phyloP scores from a whole-genome alignment of 2,113 vertebrate genomes.

The Chionodraco myersi region DNA sequence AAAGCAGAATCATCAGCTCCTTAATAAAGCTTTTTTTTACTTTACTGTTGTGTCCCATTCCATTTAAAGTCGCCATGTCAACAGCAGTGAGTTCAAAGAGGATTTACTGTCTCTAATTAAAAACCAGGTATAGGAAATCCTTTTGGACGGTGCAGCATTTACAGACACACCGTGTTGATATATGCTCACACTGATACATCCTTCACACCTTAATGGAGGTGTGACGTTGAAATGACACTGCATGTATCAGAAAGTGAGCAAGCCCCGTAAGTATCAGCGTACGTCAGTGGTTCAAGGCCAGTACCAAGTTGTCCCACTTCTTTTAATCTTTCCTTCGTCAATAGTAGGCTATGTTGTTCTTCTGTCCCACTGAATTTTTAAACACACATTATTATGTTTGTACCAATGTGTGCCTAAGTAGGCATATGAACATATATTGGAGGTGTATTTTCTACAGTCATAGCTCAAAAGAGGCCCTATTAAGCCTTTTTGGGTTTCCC shows the following conservation, averaged over 20 bases:
- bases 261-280: neutral
- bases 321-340: neutral
- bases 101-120: constrained; percentile 12
- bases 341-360: too few relatives aligned
- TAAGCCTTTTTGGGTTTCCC: too few relatives aligned
- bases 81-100: neutral
- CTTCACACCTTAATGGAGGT: constrained; percentile 50
- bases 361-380: too few relatives aligned
- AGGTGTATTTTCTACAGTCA: too few relatives aligned
- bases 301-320: constrained; percentile 7
- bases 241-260: constrained; percentile 42
- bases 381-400: too few relatives aligned
- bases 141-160: constrained; percentile 6
- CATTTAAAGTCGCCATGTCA: constrained; percentile 1
- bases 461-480: too few relatives aligned
- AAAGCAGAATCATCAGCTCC: neutral
- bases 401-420: too few relatives aligned
- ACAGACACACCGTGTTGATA: constrained; percentile 14
- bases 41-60: neutral
- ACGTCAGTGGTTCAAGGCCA: constrained; percentile 37
- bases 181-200: constrained; percentile 47
- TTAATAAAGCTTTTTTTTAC: neutral
- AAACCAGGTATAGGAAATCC: neutral
- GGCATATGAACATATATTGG: too few relatives aligned
- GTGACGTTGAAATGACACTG: constrained; percentile 35